Conservation (phyloP, 1,140 invertebrate genomes). For the Scaptodrosophila lebanonensis region DNA sequence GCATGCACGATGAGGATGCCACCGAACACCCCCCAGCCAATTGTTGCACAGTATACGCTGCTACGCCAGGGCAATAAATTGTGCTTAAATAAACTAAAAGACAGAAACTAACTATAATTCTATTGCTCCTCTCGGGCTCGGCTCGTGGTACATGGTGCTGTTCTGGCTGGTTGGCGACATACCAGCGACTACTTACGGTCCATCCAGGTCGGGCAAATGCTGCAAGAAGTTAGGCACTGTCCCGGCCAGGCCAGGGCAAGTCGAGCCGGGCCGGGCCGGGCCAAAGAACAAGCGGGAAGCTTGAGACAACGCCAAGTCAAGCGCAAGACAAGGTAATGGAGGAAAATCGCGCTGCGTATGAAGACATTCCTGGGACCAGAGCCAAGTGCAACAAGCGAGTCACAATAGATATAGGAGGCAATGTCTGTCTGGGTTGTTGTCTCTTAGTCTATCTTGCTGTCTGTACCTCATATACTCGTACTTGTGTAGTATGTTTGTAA, state of each 20-base stretch:
- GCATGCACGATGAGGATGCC: too few relatives aligned
- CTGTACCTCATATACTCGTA: too few relatives aligned
- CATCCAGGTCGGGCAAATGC: slow-evolving; percentile 9
- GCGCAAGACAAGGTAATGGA: slow-evolving; percentile 48
- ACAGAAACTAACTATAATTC: slow-evolving; percentile 55
- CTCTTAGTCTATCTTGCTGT: slow-evolving; percentile 2
- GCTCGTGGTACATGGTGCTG: slow-evolving; percentile 11
- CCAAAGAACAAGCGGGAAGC: too few relatives aligned
- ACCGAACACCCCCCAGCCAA: too few relatives aligned
- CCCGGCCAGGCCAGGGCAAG: too few relatives aligned
- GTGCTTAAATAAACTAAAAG: slow-evolving; percentile 54
- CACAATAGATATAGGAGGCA: slow-evolving; percentile 20
- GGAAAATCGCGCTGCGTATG: slow-evolving; percentile 13
- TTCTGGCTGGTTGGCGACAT: slow-evolving; percentile 37
- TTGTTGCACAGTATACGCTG: background rate
- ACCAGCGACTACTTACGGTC: slow-evolving; percentile 31
- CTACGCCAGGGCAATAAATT: slow-evolving; percentile 49
- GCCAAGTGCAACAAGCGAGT: slow-evolving; percentile 14
- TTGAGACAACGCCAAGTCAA: slow-evolving; percentile 57
- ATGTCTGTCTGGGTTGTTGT: slow-evolving; percentile 3
- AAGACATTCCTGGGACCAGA: slow-evolving; percentile 36
- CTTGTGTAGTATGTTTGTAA: slow-evolving; percentile 11
- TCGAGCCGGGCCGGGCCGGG: too few relatives aligned
- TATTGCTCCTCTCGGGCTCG: slow-evolving; percentile 30
- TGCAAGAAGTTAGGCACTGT: slow-evolving; percentile 17